Base-by-base conservation (phyloP, 2,888 invertebrate species). In the Acanthacorydalis orientalis region DNA sequence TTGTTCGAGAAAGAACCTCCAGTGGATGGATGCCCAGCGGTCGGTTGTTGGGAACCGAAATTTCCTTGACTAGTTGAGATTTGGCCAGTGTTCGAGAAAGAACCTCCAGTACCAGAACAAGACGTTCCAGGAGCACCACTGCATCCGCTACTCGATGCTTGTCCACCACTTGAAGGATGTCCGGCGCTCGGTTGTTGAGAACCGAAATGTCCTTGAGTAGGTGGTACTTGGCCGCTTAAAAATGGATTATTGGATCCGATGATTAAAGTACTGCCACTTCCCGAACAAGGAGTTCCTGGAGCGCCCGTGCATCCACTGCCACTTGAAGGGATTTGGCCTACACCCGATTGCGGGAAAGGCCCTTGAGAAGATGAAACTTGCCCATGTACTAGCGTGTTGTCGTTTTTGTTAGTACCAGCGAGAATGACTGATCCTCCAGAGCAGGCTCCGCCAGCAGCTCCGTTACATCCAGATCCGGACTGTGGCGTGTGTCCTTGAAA, bases 181-280 rank as follows among this genome's bases (percentile, higher is more conserved):
- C 23, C 23, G 6, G 3, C 23, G 10, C 31, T 12, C 7, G 14
- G 32, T 1, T 14, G 31, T 3, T 31, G 34, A 12, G 15, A 23
- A n/a, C 35, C 40, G 9, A 37, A 23, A 16, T 45, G 44, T n/a
- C 41, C 12, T 43, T 47, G 48, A 38, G 44, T 40, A 44, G 31
- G 16, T 6, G 43, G 32, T 15, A 48, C 34, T 7, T 53, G 55
- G 11, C 58, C 58, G 48, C 54, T 59, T 16, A 62, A 57, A 55
- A 60, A 63, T 1, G 61, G 61, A 53, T 62, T 62, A 23, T 49
- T 47, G 23, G 53, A 54, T 23, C 23, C 23, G 6, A 23, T 23
- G 23, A 23, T 23, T 23, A 23, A 23, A 23, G 23, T 23, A 23
- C 23, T 23, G 23, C 23, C 23, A 15, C 59, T 52, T 45, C 59